phyloP scores from a whole-genome alignment of 2,888 invertebrate genomes.

The Amorpha juglandis region DNA sequence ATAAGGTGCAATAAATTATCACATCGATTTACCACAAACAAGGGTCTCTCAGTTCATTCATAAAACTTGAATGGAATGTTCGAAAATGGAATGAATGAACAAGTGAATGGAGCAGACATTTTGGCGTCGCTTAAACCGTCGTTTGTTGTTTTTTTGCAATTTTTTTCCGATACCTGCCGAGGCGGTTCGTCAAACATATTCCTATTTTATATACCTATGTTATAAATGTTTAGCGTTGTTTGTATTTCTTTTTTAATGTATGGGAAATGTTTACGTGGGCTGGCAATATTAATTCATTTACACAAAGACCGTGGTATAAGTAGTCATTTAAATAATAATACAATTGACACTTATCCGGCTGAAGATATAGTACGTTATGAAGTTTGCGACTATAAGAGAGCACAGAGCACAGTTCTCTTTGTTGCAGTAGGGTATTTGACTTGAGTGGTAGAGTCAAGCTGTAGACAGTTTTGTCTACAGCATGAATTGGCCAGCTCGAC shows the following conservation, averaged over 20 bases:
- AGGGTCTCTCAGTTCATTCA: conserved; percentile 38
- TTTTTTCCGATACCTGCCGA: conserved; percentile 6
- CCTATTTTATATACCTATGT: background rate
- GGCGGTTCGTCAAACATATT: conserved; percentile 1
- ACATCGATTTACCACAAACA: conserved; percentile 54
- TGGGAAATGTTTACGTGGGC: conserved; percentile 17
- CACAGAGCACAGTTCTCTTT: too few species aligned
- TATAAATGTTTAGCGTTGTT: conserved; percentile 8
- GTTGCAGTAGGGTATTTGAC: too few species aligned
- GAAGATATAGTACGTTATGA: too few species aligned
- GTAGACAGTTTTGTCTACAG: too few species aligned
- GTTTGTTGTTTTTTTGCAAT: conserved; percentile 42
- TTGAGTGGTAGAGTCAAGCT: too few species aligned
- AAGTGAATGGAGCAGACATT: conserved; percentile 46
- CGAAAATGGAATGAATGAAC: conserved; percentile 46
- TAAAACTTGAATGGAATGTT: conserved; percentile 30
- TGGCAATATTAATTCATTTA: background rate
- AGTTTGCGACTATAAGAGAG: too few species aligned
- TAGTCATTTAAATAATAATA: too few species aligned
- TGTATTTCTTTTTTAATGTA: background rate
- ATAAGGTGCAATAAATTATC: conserved; percentile 52
- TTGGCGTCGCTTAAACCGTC: conserved; percentile 58
- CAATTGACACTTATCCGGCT: too few species aligned
- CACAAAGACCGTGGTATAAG: too few species aligned
- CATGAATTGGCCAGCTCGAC: too few species aligned